phyloP scores from a whole-genome alignment of 2,797 vertebrate genomes.

The Pelodytes ibericus region DNA sequence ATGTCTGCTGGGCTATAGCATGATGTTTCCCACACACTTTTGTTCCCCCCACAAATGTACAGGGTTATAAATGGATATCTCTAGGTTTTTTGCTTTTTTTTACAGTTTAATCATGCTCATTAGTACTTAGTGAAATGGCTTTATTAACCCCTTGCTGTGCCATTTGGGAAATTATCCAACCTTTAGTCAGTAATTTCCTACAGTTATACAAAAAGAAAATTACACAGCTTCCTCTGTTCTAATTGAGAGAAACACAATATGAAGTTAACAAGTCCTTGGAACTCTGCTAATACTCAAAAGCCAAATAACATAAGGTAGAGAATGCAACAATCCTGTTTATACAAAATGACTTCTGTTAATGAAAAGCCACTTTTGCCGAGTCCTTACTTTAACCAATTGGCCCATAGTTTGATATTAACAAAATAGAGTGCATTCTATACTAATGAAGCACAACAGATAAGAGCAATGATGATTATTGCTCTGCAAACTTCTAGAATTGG shows the following conservation, averaged over 20 bases:
- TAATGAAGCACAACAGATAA: too few relatives aligned
- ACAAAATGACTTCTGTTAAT: constrained; percentile 51
- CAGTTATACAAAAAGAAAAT: constrained; percentile 55
- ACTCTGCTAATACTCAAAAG: constrained; percentile 39
- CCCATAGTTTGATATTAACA: background rate
- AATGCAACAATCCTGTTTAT: constrained; percentile 45
- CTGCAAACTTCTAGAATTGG: too few relatives aligned
- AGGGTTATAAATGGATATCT: constrained; percentile 38
- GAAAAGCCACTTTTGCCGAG: constrained; percentile 46
- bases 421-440: too few relatives aligned
- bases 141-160: constrained; percentile 54
- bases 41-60: constrained; percentile 23
- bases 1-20: background rate
- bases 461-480: too few relatives aligned
- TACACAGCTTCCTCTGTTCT: constrained; percentile 53
- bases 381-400: background rate
- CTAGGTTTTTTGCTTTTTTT: too few relatives aligned
- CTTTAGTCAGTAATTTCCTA: constrained; percentile 55
- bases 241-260: constrained; percentile 57
- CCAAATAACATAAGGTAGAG: constrained; percentile 49
- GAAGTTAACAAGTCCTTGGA: constrained; percentile 57
- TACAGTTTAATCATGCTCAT: constrained; percentile 49
- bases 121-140: constrained; percentile 51
- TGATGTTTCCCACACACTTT: constrained; percentile 19
- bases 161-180: constrained; percentile 56